These are phyloP conservation scores for Platygyra sinensis DNA, from an alignment of 64 coral and sea anemone species.

Conservation along the genomic window DNA sequence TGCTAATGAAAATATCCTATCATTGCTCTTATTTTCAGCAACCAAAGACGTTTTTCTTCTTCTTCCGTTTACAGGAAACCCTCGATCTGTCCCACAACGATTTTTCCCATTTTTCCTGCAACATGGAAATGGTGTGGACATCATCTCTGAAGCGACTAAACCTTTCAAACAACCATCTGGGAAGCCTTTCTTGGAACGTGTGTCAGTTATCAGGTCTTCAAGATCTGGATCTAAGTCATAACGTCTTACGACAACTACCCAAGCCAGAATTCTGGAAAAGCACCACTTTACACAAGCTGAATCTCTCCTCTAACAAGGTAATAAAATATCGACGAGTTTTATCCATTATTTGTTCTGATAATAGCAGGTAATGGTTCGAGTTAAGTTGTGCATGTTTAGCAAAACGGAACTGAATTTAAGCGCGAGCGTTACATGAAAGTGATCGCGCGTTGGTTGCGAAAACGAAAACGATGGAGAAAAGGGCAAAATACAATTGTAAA, in stretches of 20 bases:
- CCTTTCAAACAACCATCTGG: conserved; percentile 63
- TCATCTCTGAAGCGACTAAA: conserved; percentile 55
- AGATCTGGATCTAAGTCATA: conserved; percentile 83
- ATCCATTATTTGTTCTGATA: background rate
- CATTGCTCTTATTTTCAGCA: background rate
- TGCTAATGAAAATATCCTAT: too few relatives aligned
- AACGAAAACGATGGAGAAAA: too few relatives aligned
- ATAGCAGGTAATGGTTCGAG: too few relatives aligned
- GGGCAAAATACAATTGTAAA: too few relatives aligned
- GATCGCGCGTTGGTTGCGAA: too few relatives aligned
- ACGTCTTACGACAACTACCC: conserved; percentile 68
- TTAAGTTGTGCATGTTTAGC: too few relatives aligned
- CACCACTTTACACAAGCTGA: conserved; percentile 72
- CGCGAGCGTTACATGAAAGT: too few relatives aligned
- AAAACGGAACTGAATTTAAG: too few relatives aligned
- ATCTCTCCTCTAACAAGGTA: conserved; percentile 91
- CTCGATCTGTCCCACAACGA: conserved; percentile 70
- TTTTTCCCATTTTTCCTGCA: conserved; percentile 45
- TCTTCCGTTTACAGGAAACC: conserved; percentile 38
- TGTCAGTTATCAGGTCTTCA: conserved; percentile 70
- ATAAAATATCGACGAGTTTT: background rate
- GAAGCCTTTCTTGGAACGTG: conserved; percentile 79
- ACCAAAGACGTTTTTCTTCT: background rate
- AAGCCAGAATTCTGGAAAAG: conserved; percentile 70
- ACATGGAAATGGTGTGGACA: conserved; percentile 60